Base-by-base conservation (phyloP, 92 coral and sea anemone genomes). In the Palythoa caribaeorum region DNA sequence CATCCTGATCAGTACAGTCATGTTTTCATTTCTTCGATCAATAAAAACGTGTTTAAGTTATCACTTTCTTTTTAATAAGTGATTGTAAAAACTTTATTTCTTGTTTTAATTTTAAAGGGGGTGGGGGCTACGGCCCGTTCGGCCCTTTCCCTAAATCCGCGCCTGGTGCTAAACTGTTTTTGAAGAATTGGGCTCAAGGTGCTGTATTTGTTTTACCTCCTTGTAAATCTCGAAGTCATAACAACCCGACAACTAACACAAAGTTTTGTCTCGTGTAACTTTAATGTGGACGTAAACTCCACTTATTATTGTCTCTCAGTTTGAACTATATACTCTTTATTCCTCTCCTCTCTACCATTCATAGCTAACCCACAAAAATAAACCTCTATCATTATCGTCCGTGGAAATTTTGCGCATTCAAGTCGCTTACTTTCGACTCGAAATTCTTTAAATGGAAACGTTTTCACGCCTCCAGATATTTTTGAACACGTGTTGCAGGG, bases 261-360 rank as follows among this genome's bases (percentile, higher is more conserved):
- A 65, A 19, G 44, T 44, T 17, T 16, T 9, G 54, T 81, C 62
- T 81, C 47, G 40, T 37, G 44, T 38, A 66, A 81, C 60, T 81
- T 81, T 81, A 81, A 66, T 81, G 60, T 66, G 86, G 60, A 47
- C 86, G 17, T 81, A 28, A 44, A 81, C 17, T 59, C 60, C 60
- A 81, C 75, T 8, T 65, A 80, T 80, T 66, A n/a, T 68, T 71
- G 40, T 71, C 47, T 13, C 21, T 35, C 16, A 69, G 71, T 66
- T 47, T 35, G 21, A 40, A 63, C 76, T 81, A 76, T 81, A 81
- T 76, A 81, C 86, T 81, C 60, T 63, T 13, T 40, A 63, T 63
- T 65, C 66, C 86, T 65, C 86, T 81, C 86, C 66, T 81, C 86
- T 66, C 86, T 44, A 65, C 13, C 57, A 48, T 66, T 81, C 76